A percentile compares a stretch with the other conserved stretches of the same genome.
Conservation (phyloP, 2,797 vertebrate species). For the Mormyrus proboscirostris region DNA sequence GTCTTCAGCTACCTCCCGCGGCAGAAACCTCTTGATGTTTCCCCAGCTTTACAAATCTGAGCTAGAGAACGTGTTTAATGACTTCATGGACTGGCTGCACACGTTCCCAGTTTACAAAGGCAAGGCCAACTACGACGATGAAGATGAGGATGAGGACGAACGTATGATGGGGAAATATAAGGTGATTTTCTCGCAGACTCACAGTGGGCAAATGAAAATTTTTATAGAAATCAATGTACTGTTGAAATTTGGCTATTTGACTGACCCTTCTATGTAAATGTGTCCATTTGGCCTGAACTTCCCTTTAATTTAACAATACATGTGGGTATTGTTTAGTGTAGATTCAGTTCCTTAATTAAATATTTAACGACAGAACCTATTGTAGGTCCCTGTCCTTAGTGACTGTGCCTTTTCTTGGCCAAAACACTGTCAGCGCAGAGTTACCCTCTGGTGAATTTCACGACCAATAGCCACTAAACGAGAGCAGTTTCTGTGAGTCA, state of each 20-base stretch:
- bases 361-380: background rate
- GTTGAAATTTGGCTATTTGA: background rate
- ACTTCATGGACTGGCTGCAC: constrained; percentile 88
- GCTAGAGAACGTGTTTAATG: constrained; percentile 78
- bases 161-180: constrained; percentile 86
- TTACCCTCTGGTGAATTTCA: background rate
- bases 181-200: constrained; percentile 50
- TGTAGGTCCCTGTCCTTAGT: background rate
- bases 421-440: background rate
- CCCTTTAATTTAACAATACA: background rate
- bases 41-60: constrained; percentile 73
- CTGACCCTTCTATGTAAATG: background rate
- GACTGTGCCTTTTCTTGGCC: background rate
- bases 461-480: background rate
- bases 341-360: background rate
- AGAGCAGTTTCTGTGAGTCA: background rate
- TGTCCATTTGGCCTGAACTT: background rate
- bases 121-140: constrained; percentile 65
- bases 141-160: constrained; percentile 72
- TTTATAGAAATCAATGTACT: background rate
- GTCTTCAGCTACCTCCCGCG: background rate
- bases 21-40: constrained; percentile 1
- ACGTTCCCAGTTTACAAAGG: constrained; percentile 77
- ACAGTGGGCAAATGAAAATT: background rate
- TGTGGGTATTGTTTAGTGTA: background rate